Base-by-base conservation (phyloP, 2,113 vertebrate species). In the Scatophagus argus region DNA sequence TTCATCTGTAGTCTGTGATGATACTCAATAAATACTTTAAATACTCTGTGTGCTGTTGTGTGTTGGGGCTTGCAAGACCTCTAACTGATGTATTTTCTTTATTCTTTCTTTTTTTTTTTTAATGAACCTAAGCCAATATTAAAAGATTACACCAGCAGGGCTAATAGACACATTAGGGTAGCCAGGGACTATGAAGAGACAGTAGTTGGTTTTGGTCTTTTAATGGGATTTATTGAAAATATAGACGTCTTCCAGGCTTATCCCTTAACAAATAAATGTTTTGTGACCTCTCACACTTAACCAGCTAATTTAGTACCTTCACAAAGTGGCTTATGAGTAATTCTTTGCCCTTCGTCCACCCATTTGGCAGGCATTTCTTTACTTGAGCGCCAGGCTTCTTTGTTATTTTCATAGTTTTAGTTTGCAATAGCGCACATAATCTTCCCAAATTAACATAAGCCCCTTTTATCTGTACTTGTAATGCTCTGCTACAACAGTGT, bases 1-100 rank as follows among this genome's bases (percentile, higher is more conserved):
- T 74, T 83, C 84, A 70, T 81, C 77, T 85, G 46, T 64, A 64
- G 38, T 75, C 74, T 88, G 49, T 86, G 65, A 86, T 77, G 47
- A 83, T 56, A 52, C 74, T 84, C 70, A 93, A 93, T 93, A 94
- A 94, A 94, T 83, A 49, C 82, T 83, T 75, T 36, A 79, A 86
- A 73, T 84, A 32, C 46, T 49, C 7, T 67, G 27, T 32, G 1
- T 47, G 3, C 44, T 49, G 3, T 19, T 29, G 25, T 23, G 12
- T 25, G 19, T 3, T 32, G 17, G 17, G 29, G 4, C 32, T n/a
- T 36, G 32, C 5, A 13, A 6, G 55, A 21, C 31, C 12, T 58
- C 23, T 5, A 21, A 23, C 19, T 38, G 11, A 21, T 0, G 1
- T n/a, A n/a, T n/a, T n/a, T n/a, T n/a, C n/a, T n/a, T n/a, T n/a